Evolutionary conservation across 2,888 invertebrate genomes (phyloP).

Genomic region (Thymelicus acteon): DNA sequence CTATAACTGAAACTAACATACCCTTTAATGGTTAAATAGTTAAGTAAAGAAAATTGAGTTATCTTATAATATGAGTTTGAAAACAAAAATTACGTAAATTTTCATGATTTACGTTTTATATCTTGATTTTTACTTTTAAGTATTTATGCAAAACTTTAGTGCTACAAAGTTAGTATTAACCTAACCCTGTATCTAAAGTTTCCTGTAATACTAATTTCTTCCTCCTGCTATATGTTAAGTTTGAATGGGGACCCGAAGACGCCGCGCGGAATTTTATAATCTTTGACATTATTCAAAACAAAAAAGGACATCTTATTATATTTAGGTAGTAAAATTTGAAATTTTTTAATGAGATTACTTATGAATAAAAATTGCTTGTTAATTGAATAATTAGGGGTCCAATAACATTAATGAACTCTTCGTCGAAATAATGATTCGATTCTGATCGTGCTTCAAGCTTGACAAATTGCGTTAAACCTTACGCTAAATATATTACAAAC

Average conservation of each 20-base stretch:
- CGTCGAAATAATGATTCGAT: slow-evolving; percentile 47
- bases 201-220: background rate
- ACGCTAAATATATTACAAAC: background rate
- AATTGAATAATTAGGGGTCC: slow-evolving; percentile 82
- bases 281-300: slow-evolving; percentile 67
- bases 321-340: slow-evolving; percentile 82
- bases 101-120: too few relatives aligned
- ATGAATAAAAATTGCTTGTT: slow-evolving; percentile 80
- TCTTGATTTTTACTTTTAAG: background rate
- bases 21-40: too few relatives aligned
- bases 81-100: too few relatives aligned
- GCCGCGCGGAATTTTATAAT: slow-evolving; percentile 69
- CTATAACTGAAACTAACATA: too few relatives aligned
- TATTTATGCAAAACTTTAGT: too few relatives aligned
- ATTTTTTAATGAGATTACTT: slow-evolving; percentile 80
- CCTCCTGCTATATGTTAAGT: background rate
- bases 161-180: too few relatives aligned
- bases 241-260: slow-evolving; percentile 53
- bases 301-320: slow-evolving; percentile 71
- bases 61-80: too few relatives aligned
- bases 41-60: too few relatives aligned
- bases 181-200: background rate
- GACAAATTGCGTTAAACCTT: slow-evolving; percentile 10
- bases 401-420: slow-evolving; percentile 60
- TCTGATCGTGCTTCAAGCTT: slow-evolving; percentile 15